Conservation (phyloP, 2,797 vertebrate species). For the Rhinichthys osculus region DNA sequence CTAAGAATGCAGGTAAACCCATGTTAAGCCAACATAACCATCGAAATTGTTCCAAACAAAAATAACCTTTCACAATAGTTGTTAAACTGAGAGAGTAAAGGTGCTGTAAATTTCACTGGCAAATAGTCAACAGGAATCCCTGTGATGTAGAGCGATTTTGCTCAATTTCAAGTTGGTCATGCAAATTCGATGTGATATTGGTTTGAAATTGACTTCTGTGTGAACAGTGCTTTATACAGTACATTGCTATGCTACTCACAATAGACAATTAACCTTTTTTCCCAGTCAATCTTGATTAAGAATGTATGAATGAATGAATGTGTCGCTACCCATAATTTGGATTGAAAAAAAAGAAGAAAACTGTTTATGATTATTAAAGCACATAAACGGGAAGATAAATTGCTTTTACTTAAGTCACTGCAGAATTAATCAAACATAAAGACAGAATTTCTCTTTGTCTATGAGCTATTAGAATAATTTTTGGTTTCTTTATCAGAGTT, state of each 20-base stretch:
- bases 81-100: too few relatives aligned
- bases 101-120: too few relatives aligned
- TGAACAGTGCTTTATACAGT: background rate
- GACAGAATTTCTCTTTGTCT: background rate
- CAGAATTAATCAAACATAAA: background rate
- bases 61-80: too few relatives aligned
- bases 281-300: too few relatives aligned
- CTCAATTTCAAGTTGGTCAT: background rate
- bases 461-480: background rate
- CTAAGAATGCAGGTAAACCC: too few relatives aligned
- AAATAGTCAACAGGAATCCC: too few relatives aligned
- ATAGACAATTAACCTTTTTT: background rate
- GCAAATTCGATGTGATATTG: background rate
- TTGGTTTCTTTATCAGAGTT: background rate
- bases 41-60: too few relatives aligned
- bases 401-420: background rate
- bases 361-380: background rate
- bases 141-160: too few relatives aligned
- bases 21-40: too few relatives aligned
- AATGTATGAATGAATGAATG: too few relatives aligned
- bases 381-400: background rate
- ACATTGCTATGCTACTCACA: background rate
- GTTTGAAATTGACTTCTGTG: background rate
- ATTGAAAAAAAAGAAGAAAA: background rate
- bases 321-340: background rate